Percentiles rank a stretch among this genome's conserved stretches.
Conservation (phyloP, 92 coral and sea anemone genomes). For the Scolanthus callimorphus region DNA sequence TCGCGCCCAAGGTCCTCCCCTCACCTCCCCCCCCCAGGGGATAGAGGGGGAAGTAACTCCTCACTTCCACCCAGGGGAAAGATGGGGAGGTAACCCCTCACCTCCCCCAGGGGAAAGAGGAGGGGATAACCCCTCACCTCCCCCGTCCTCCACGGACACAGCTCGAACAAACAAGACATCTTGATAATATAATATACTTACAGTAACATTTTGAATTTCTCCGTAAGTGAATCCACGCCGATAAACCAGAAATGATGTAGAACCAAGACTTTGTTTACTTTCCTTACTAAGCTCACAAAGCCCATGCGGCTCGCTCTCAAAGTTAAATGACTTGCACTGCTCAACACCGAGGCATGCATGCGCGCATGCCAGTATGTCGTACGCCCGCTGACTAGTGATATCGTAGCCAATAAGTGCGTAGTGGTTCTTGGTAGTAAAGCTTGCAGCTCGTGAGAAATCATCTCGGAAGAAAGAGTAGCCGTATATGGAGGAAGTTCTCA, state of each 20-base stretch:
- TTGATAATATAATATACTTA: too few relatives aligned
- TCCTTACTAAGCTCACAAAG: slow-evolving; percentile 46
- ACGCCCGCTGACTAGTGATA: slow-evolving; percentile 45
- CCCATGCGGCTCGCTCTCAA: slow-evolving; percentile 34
- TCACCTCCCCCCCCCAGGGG: too few relatives aligned
- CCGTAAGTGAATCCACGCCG: slow-evolving; percentile 15
- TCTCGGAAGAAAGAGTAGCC: not conserved
- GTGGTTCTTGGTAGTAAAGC: slow-evolving; percentile 26
- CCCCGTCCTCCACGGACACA: too few relatives aligned
- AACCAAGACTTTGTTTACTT: not conserved
- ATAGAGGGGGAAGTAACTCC: too few relatives aligned
- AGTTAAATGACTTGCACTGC: slow-evolving; percentile 63
- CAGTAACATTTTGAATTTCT: slow-evolving; percentile 18
- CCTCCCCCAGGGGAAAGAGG: too few relatives aligned
- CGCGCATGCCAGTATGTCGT: slow-evolving; percentile 56
- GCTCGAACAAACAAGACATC: too few relatives aligned
- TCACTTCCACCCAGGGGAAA: too few relatives aligned
- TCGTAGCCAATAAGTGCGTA: slow-evolving; percentile 42
- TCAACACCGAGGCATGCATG: slow-evolving; percentile 44
- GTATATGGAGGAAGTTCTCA: not conserved
- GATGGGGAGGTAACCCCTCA: too few relatives aligned
- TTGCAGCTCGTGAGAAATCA: slow-evolving; percentile 31
- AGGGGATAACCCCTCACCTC: too few relatives aligned
- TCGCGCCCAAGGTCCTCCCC: too few relatives aligned
- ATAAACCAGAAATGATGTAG: not conserved